These are phyloP conservation scores for Lordiphosa mommai DNA, from an alignment of 1,140 invertebrate genomes.

Conservation along the genomic window DNA sequence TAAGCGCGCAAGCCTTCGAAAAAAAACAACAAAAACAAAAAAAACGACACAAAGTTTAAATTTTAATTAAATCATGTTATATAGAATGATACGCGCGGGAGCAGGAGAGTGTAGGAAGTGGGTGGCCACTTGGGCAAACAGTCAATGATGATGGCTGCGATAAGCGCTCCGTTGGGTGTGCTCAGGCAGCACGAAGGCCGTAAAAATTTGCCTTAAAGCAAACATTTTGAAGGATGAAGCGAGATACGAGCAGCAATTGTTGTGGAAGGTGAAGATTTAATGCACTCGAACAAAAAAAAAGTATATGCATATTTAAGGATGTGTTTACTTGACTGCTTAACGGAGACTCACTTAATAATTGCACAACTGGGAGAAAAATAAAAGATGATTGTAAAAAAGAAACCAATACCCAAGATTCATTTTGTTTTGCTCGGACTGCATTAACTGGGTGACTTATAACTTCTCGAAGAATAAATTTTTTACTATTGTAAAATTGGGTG, in stretches of 20 bases:
- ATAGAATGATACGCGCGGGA: slow-evolving; percentile 70
- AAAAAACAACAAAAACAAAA: slow-evolving; percentile 14
- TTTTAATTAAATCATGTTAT: slow-evolving; percentile 78
- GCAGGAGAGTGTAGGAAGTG: background rate
- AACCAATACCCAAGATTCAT: too few species aligned
- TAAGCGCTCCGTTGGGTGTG: slow-evolving; percentile 67
- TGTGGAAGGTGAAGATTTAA: slow-evolving; percentile 25
- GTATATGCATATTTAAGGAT: slow-evolving; percentile 28
- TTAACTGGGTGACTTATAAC: too few species aligned
- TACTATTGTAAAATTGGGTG: too few species aligned
- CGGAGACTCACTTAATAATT: too few species aligned
- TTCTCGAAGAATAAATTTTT: too few species aligned
- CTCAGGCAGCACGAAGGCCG: slow-evolving; percentile 37
- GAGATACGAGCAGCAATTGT: background rate
- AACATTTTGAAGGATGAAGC: slow-evolving; percentile 13
- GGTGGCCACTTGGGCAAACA: slow-evolving; percentile 43
- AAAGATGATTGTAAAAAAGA: too few species aligned
- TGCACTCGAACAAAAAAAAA: slow-evolving; percentile 20
- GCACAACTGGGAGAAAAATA: too few species aligned
- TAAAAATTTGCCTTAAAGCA: slow-evolving; percentile 43
- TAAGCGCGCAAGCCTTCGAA: slow-evolving; percentile 14
- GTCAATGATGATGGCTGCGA: slow-evolving; percentile 66
- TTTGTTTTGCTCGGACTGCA: too few species aligned
- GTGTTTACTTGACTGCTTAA: too few species aligned
- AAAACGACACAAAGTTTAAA: slow-evolving; percentile 60